Evolutionary conservation across 2,888 invertebrate species (phyloP).

Genomic region (Nomada flava): DNA sequence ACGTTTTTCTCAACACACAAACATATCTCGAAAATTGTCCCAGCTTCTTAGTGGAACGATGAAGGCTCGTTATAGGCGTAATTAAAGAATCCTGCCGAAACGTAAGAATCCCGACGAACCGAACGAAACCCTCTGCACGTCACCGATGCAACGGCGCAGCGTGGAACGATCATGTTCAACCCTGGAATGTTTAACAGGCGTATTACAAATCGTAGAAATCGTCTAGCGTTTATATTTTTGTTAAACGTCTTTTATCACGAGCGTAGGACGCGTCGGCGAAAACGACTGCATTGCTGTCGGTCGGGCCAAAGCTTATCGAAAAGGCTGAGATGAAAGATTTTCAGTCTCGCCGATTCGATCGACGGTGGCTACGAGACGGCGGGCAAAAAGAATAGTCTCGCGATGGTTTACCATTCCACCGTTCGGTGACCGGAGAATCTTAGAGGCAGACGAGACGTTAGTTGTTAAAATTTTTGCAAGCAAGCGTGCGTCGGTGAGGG

Average conservation of each 20-base stretch:
- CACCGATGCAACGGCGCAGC: not conserved
- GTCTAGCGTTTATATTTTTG: constrained; percentile 21
- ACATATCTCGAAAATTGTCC: constrained; percentile 81
- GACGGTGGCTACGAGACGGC: not conserved
- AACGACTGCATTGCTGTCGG: not conserved
- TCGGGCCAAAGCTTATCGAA: not conserved
- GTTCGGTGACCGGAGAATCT: not conserved
- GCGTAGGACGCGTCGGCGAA: not conserved
- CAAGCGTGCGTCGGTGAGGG: constrained; percentile 42
- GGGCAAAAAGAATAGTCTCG: not conserved
- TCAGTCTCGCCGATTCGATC: not conserved
- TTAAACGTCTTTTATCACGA: not conserved
- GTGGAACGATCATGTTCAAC: not conserved
- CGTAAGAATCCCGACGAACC: constrained; percentile 22
- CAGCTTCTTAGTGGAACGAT: constrained; percentile 76
- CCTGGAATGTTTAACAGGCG: constrained; percentile 13
- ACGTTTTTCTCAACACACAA: constrained; percentile 69
- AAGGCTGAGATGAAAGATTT: not conserved
- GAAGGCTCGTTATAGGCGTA: constrained; percentile 56
- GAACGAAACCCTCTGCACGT: not conserved
- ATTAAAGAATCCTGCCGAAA: constrained; percentile 50
- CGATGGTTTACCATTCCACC: not conserved
- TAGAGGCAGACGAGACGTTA: constrained; percentile 24
- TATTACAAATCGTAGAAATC: not conserved
- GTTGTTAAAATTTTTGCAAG: constrained; percentile 30